Evolutionary conservation across 2,797 vertebrate species (phyloP).

Genomic region (Lepus townsendii): DNA sequence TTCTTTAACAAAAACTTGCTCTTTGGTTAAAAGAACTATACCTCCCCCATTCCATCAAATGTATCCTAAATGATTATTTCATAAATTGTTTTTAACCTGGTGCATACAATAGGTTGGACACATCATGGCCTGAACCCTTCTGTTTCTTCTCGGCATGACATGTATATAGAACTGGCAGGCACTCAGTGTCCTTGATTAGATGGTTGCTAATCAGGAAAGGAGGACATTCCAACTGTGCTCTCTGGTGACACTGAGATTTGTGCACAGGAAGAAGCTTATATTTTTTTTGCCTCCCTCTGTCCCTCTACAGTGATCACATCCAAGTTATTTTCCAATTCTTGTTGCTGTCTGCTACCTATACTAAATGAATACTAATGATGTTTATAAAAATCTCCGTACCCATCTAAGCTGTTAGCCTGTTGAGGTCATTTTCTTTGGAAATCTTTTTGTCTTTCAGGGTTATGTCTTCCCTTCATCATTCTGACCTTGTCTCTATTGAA

Average conservation of each 20-base stretch:
- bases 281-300: slow-evolving; percentile 57
- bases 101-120: slow-evolving; percentile 63
- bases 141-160: slow-evolving; percentile 62
- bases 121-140: slow-evolving; percentile 7
- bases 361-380: slow-evolving; percentile 77
- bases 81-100: slow-evolving; percentile 44
- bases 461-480: slow-evolving; percentile 42
- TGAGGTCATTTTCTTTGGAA: slow-evolving; percentile 67
- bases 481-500: slow-evolving; percentile 52
- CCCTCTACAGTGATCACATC: slow-evolving; percentile 69
- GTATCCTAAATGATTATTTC: slow-evolving; percentile 60
- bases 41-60: neutral
- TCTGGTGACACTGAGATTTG: slow-evolving; percentile 65
- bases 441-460: slow-evolving; percentile 67
- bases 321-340: slow-evolving; percentile 75
- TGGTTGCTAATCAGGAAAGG: slow-evolving; percentile 52
- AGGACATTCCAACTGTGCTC: slow-evolving; percentile 70
- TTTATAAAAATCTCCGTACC: slow-evolving; percentile 63
- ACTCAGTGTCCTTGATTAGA: slow-evolving; percentile 61
- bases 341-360: slow-evolving; percentile 69
- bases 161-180: slow-evolving; percentile 53
- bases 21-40: slow-evolving; percentile 8
- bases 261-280: slow-evolving; percentile 70
- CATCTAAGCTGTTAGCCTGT: slow-evolving; percentile 66
- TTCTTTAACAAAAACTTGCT: slow-evolving; percentile 34